Conservation (phyloP, 2,113 vertebrate species). For the Thermophis baileyi region DNA sequence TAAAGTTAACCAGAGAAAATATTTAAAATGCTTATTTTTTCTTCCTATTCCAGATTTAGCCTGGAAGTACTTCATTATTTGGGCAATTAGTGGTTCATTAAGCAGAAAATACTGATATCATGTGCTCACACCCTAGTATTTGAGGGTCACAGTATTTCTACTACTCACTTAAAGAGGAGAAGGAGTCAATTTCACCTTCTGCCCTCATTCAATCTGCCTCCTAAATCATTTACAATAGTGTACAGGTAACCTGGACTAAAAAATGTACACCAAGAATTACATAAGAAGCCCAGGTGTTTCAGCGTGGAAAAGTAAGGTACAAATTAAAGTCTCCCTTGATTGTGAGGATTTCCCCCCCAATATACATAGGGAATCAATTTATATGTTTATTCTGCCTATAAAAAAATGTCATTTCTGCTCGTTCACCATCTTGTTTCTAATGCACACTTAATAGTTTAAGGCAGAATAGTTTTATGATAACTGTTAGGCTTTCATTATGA, state of each 20-base stretch:
- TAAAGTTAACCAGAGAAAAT: rapidly evolving
- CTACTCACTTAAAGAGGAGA: not conserved
- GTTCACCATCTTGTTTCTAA: slow-evolving; percentile 1
- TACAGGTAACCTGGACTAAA: slow-evolving; percentile 30
- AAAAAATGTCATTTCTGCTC: not conserved
- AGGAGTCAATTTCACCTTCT: slow-evolving; percentile 15
- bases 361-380: not conserved
- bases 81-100: not conserved
- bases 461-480: not conserved
- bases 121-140: slow-evolving; percentile 30
- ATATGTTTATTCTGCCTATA: not conserved
- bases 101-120: not conserved
- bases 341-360: rapidly evolving
- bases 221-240: slow-evolving; percentile 55
- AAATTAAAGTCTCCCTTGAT: rapidly evolving
- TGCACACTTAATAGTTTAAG: not conserved
- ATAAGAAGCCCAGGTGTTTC: not conserved
- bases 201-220: not conserved
- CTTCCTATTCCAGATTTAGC: rapidly evolving
- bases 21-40: not conserved
- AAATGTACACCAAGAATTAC: slow-evolving; percentile 18
- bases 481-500: not conserved
- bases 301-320: not conserved
- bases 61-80: rapidly evolving
- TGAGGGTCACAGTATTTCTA: slow-evolving; percentile 41